Percentiles rank a stretch among this genome's conserved stretches.
These are phyloP conservation scores for Clarias platycephalus DNA, from an alignment of 2,797 vertebrate genomes.

Conservation along the genomic window DNA sequence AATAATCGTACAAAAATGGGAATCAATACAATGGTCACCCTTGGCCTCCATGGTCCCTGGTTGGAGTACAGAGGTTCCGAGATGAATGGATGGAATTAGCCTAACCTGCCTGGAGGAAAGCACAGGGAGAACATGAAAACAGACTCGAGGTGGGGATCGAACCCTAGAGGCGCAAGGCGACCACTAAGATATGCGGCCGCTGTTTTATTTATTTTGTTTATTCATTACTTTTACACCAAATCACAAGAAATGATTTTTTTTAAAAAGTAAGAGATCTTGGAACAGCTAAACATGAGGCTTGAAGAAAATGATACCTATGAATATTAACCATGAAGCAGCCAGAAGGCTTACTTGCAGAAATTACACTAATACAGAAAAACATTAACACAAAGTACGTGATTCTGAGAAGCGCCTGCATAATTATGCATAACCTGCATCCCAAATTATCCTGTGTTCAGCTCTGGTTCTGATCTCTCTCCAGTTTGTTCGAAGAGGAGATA, in stretches of 20 bases:
- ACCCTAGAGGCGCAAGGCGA: too few species aligned
- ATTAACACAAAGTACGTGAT: neutral
- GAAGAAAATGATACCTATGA: neutral
- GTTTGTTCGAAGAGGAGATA: slow-evolving; percentile 96
- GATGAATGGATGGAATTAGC: too few species aligned
- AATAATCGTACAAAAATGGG: too few species aligned
- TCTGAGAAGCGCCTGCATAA: neutral
- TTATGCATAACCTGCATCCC: neutral
- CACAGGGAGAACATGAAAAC: too few species aligned
- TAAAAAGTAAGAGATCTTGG: too few species aligned
- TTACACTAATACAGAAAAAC: neutral
- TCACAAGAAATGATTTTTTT: neutral
- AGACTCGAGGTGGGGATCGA: too few species aligned
- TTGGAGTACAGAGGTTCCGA: too few species aligned
- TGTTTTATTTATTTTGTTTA: too few species aligned
- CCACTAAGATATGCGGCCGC: too few species aligned
- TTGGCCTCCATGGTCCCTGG: too few species aligned
- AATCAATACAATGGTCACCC: too few species aligned
- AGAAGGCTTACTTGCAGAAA: neutral
- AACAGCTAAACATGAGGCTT: neutral
- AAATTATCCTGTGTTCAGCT: neutral
- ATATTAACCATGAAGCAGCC: neutral
- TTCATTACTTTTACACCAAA: neutral
- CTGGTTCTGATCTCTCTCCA: slow-evolving; percentile 58
- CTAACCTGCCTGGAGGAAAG: too few species aligned